A percentile compares a stretch with the other conserved stretches of the same genome.
These are phyloP conservation scores for Chrysaora quinquecirrha DNA, from an alignment of 30 jellyfish, hydroid and myxozoan species.

Conservation along the genomic window DNA sequence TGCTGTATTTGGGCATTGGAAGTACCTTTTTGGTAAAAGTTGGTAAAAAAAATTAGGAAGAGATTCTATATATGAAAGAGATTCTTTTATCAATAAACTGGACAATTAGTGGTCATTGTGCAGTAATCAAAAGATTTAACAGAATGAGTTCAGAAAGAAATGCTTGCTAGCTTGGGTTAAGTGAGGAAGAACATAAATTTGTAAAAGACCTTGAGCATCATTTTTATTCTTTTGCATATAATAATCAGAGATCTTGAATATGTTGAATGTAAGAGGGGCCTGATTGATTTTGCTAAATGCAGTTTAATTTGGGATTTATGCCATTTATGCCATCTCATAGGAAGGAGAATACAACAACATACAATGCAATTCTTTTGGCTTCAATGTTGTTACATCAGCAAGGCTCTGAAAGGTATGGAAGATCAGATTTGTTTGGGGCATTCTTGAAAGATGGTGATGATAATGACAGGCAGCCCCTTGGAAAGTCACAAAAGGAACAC, in stretches of 20 bases:
- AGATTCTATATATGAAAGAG: constrained; percentile 43
- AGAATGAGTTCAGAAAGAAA: constrained; percentile 21
- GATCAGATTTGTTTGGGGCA: constrained; percentile 18
- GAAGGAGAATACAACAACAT: constrained; percentile 18
- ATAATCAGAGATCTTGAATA: constrained; percentile 28
- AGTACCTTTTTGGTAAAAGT: not conserved
- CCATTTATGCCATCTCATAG: constrained; percentile 5
- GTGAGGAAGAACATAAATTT: constrained; percentile 18
- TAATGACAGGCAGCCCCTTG: not conserved
- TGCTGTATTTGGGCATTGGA: not conserved
- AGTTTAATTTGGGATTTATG: constrained; percentile 16
- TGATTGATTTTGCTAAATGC: constrained; percentile 40
- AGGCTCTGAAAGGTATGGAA: constrained; percentile 28
- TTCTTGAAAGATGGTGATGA: not conserved
- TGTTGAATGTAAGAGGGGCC: constrained; percentile 42
- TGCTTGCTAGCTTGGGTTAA: constrained; percentile 5
- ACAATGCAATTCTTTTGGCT: constrained; percentile 26
- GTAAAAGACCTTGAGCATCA: constrained; percentile 29
- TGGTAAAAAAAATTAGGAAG: constrained; percentile 12
- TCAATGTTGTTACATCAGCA: constrained; percentile 22
- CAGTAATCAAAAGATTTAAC: constrained; percentile 21
- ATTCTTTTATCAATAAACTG: constrained; percentile 10
- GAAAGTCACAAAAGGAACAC: constrained; percentile 40
- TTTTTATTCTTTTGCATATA: constrained; percentile 36
- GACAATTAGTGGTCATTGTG: constrained; percentile 33